Evolutionary conservation across 2,797 vertebrate genomes (phyloP).

Genomic region (Tinamus major): DNA sequence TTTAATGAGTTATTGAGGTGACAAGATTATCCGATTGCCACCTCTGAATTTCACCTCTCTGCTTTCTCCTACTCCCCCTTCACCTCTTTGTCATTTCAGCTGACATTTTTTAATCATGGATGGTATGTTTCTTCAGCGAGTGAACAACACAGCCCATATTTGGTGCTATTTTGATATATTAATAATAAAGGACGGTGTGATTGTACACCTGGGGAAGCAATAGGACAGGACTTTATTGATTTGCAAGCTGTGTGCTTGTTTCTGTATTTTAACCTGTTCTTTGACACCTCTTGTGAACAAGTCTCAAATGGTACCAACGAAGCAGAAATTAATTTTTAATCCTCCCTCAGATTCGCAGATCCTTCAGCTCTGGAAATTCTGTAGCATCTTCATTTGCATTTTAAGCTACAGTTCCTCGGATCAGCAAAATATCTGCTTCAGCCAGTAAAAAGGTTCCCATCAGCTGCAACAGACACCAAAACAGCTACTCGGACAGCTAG

Average conservation of each 20-base stretch:
- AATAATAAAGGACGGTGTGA: not conserved
- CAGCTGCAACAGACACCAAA: not conserved
- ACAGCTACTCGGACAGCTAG: fast-evolving
- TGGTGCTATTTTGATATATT: not conserved
- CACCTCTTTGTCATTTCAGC: not conserved
- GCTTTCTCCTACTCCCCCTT: not conserved
- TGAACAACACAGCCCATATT: not conserved
- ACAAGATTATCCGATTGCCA: not conserved
- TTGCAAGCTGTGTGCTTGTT: not conserved
- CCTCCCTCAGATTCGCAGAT: not conserved
- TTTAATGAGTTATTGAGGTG: not conserved
- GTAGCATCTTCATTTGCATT: not conserved
- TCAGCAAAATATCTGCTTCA: not conserved
- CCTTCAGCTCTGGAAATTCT: not conserved
- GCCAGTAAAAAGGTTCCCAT: not conserved
- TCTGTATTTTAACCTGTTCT: not conserved
- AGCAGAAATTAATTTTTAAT: conserved; percentile 1
- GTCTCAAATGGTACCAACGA: not conserved
- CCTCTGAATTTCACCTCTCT: not conserved
- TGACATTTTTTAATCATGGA: not conserved
- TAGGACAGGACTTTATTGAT: not conserved
- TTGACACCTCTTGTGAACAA: not conserved
- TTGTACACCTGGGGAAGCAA: not conserved
- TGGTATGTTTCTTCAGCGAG: not conserved
- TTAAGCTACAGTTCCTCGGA: not conserved